These are phyloP conservation scores for Agrotis exclamationis DNA, from an alignment of 2,888 invertebrate genomes.

Conservation along the genomic window DNA sequence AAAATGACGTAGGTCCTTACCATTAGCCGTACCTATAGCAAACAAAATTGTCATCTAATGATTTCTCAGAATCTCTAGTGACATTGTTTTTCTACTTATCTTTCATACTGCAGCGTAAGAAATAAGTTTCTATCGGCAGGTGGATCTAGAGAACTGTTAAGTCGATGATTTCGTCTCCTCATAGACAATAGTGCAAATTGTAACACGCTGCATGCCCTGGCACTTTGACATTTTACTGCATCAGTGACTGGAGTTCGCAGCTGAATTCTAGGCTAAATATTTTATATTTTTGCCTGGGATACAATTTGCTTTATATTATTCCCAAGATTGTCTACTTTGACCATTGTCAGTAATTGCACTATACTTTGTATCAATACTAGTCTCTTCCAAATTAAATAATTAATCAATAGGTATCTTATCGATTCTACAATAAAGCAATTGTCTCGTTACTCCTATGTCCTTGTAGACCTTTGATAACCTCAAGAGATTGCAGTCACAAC, in stretches of 20 bases:
- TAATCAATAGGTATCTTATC: slow-evolving; percentile 19
- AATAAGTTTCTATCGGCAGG: not conserved
- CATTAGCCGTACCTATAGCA: not conserved
- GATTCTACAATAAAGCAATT: slow-evolving; percentile 11
- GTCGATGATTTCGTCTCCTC: not conserved
- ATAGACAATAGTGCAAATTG: not conserved
- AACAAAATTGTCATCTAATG: not conserved
- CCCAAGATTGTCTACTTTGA: not conserved
- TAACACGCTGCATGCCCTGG: not conserved
- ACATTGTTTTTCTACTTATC: slow-evolving; percentile 5
- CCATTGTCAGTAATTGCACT: not conserved
- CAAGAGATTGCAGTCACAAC: slow-evolving; percentile 15
- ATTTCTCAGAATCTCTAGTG: not conserved
- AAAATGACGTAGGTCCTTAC: slow-evolving; percentile 4
- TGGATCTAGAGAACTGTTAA: not conserved
- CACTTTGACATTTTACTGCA: not conserved
- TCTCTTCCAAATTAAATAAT: slow-evolving; percentile 3
- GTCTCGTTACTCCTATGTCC: slow-evolving; percentile 7
- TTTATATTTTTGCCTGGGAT: not conserved
- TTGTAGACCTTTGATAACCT: slow-evolving; percentile 41
- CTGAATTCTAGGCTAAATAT: not conserved
- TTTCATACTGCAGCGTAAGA: not conserved
- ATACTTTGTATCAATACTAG: not conserved
- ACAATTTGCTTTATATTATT: no score
- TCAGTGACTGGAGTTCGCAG: not conserved